phyloP scores from a whole-genome alignment of 2,888 invertebrate species.

The Ormyrus pomaceus region DNA sequence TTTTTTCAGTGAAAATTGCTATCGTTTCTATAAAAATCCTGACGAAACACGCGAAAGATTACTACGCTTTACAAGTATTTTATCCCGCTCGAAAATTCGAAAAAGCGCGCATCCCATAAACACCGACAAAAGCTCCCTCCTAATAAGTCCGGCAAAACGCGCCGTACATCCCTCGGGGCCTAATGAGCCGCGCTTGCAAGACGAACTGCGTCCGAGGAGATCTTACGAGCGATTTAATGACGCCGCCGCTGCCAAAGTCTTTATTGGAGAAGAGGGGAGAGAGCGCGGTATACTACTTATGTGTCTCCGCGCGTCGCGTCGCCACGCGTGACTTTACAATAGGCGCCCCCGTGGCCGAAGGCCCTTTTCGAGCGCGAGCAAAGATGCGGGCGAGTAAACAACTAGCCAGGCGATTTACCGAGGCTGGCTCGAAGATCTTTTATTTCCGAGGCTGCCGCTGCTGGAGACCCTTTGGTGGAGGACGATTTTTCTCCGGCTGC shows the following conservation, averaged over 20 bases:
- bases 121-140: no score
- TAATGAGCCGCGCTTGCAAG: conserved; percentile 35
- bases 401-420: conserved; percentile 8
- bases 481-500: background rate
- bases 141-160: background rate
- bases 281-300: background rate
- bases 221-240: conserved; percentile 39
- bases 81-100: no score
- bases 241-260: conserved; percentile 52
- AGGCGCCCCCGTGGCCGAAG: background rate
- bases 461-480: background rate
- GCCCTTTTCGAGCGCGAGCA: background rate
- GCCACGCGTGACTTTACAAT: conserved; percentile 40
- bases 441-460: no score
- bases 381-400: conserved; percentile 34
- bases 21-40: no score
- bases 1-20: no score
- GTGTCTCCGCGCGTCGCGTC: conserved; percentile 45
- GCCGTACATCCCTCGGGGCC: background rate
- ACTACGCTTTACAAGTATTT: no score
- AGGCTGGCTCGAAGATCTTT: no score
- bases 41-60: no score
- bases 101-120: no score
- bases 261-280: conserved; percentile 53
- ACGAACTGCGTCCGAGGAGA: conserved; percentile 15